Evolutionary conservation across 1,140 invertebrate genomes (phyloP).

Genomic region (Hylyphantes graminicola): DNA sequence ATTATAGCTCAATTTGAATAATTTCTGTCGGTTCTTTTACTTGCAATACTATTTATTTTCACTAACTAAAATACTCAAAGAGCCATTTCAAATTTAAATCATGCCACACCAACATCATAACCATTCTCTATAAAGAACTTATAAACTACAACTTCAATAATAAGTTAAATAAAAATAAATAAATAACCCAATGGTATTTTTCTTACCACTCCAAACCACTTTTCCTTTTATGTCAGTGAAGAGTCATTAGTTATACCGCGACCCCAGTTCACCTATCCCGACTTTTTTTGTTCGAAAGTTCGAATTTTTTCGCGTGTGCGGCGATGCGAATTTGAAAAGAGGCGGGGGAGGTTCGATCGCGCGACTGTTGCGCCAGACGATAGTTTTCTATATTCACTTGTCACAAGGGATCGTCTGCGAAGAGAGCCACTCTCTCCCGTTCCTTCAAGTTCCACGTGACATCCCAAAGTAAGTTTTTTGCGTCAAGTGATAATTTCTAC

Average conservation of each 20-base stretch:
- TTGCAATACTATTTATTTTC: too few species aligned
- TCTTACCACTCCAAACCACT: neutral
- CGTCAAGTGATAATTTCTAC: neutral
- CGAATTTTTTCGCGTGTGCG: neutral
- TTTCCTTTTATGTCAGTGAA: conserved; percentile 8
- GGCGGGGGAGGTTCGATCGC: conserved; percentile 9
- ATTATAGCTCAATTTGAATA: too few species aligned
- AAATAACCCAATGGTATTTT: conserved; percentile 20
- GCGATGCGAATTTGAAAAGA: conserved; percentile 24
- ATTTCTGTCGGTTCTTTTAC: too few species aligned
- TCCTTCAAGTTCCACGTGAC: conserved; percentile 9
- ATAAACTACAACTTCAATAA: neutral
- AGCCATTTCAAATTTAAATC: too few species aligned
- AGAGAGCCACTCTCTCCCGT: neutral
- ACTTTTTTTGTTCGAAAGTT: conserved; percentile 5
- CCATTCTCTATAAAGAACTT: neutral
- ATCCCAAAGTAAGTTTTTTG: neutral
- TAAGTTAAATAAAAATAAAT: conserved; percentile 48
- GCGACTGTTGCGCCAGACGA: conserved; percentile 3
- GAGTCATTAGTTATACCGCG: conserved; percentile 54
- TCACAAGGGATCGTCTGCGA: neutral
- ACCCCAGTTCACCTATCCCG: conserved; percentile 19
- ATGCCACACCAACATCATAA: too few species aligned
- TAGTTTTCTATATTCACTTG: neutral
- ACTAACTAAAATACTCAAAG: too few species aligned